Percentiles rank a stretch among this genome's conserved stretches.
These are phyloP conservation scores for Dolichopus griseipennis DNA, from an alignment of 2,888 invertebrate genomes.

Conservation along the genomic window DNA sequence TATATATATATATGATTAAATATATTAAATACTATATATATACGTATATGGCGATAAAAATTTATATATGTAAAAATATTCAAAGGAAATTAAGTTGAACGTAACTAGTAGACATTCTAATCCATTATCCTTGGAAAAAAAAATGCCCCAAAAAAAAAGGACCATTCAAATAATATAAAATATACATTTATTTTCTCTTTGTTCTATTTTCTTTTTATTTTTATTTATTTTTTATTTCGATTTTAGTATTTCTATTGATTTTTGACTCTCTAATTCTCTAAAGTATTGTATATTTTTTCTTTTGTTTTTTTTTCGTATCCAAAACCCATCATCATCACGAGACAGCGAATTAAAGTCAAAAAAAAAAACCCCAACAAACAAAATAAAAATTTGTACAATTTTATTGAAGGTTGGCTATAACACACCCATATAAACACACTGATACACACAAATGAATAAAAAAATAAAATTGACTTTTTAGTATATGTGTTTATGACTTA, in stretches of 20 bases:
- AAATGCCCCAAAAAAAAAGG: neutral
- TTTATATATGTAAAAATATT: neutral
- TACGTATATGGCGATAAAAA: too few species aligned
- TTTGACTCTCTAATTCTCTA: neutral
- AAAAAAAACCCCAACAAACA: too few species aligned
- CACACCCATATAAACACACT: too few species aligned
- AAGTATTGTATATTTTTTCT: too few species aligned
- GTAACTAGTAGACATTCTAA: slow-evolving; percentile 4
- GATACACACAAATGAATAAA: too few species aligned
- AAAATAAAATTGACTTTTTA: too few species aligned
- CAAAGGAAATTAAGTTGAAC: neutral
- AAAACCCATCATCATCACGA: too few species aligned
- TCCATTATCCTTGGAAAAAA: neutral
- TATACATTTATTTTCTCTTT: neutral
- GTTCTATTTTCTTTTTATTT: neutral
- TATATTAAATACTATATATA: neutral
- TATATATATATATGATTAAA: neutral
- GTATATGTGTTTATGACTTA: too few species aligned
- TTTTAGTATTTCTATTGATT: neutral
- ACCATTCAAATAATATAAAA: neutral
- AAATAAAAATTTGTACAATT: too few species aligned
- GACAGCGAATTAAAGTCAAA: too few species aligned
- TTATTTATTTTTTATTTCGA: neutral
- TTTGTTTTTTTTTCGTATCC: too few species aligned
- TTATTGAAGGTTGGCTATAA: too few species aligned